A percentile compares a stretch with the other conserved stretches of the same genome.
These are phyloP conservation scores for Aporophyla lueneburgensis DNA, from an alignment of 2,888 invertebrate genomes.

Conservation along the genomic window DNA sequence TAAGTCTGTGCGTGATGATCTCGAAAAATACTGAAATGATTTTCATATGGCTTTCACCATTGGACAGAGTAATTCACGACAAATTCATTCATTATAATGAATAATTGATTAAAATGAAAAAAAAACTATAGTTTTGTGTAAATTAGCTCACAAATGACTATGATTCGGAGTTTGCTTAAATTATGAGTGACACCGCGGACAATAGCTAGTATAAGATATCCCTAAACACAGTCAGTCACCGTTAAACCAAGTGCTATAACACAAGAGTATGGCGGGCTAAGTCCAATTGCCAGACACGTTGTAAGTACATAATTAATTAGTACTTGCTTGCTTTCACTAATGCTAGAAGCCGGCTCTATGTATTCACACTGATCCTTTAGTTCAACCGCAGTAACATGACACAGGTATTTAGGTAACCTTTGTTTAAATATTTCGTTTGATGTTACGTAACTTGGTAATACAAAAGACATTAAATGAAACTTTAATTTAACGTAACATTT, in stretches of 20 bases:
- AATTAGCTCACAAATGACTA: no score
- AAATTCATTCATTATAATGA: no score
- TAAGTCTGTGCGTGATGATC: no score
- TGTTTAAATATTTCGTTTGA: constrained; percentile 52
- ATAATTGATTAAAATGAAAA: no score
- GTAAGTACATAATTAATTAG: constrained; percentile 55
- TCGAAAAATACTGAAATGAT: no score
- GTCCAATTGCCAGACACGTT: constrained; percentile 38
- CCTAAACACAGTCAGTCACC: constrained; percentile 6
- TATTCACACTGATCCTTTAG: constrained; percentile 27
- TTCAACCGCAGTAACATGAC: constrained; percentile 22
- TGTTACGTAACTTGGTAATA: background rate
- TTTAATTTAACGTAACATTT: no score
- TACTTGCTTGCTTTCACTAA: constrained; percentile 21
- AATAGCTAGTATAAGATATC: background rate
- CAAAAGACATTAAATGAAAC: background rate
- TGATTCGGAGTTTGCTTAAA: no score
- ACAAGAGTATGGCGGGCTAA: constrained; percentile 1
- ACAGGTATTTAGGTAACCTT: constrained; percentile 10
- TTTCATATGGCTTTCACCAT: no score
- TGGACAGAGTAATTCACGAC: no score
- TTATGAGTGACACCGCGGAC: no score
- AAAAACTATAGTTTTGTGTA: no score
- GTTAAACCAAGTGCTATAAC: constrained; percentile 9
- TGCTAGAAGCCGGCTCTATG: background rate